phyloP scores from a whole-genome alignment of 35 echinoderm and acorn worm genomes.

The Holothuria glaberrima region DNA sequence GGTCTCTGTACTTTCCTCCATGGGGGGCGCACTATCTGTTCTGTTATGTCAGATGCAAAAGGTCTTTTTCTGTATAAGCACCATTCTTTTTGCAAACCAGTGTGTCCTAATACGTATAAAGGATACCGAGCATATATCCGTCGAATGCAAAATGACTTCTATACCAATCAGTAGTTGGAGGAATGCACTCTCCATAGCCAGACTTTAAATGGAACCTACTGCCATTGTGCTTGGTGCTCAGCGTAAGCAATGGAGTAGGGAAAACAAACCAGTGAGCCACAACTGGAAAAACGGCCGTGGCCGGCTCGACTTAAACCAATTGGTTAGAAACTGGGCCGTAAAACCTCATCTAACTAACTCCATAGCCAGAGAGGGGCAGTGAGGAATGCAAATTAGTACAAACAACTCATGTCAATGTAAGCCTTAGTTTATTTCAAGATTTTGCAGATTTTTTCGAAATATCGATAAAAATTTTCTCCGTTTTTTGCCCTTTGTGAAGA shows the following conservation, averaged over 20 bases:
- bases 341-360: too few relatives aligned
- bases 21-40: slow-evolving; percentile 3
- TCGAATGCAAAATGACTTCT: background rate
- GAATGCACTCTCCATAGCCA: background rate
- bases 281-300: too few relatives aligned
- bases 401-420: background rate
- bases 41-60: background rate
- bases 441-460: background rate
- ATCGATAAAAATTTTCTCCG: background rate
- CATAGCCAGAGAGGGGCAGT: background rate
- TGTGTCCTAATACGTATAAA: background rate
- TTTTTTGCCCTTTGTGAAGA: background rate
- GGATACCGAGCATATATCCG: too few relatives aligned
- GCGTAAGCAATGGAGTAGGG: too few relatives aligned
- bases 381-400: background rate
- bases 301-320: too few relatives aligned
- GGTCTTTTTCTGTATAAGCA: background rate
- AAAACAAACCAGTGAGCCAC: too few relatives aligned
- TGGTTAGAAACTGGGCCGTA: too few relatives aligned
- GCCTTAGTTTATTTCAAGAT: background rate
- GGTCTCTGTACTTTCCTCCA: background rate
- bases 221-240: too few relatives aligned
- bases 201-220: too few relatives aligned
- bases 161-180: background rate
- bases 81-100: background rate